phyloP scores from a whole-genome alignment of 2,888 invertebrate genomes.

The Cosmia pyralina region DNA sequence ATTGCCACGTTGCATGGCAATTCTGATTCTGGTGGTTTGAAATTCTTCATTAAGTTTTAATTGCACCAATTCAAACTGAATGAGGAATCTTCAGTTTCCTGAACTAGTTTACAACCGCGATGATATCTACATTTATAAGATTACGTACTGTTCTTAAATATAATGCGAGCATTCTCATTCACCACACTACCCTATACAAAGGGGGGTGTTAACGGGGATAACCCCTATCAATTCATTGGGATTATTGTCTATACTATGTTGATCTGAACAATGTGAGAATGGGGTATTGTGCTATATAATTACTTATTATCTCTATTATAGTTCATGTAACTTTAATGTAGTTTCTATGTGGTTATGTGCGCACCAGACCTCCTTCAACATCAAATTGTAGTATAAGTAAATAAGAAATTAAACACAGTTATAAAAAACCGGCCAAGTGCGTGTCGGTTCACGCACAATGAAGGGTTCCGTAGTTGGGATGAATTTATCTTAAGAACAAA shows the following conservation, averaged over 20 bases:
- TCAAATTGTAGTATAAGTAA: neutral
- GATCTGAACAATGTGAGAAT: constrained; percentile 27
- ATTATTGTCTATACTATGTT: constrained; percentile 40
- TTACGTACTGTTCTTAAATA: constrained; percentile 24
- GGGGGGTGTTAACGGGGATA: constrained; percentile 56
- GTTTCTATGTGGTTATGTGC: neutral
- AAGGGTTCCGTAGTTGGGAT: too few relatives aligned
- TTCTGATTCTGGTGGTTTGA: too few relatives aligned
- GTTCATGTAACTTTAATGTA: constrained; percentile 17
- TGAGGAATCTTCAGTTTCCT: neutral
- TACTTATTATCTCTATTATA: neutral
- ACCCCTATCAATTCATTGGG: constrained; percentile 58
- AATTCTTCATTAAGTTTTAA: neutral
- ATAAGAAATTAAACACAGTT: too few relatives aligned
- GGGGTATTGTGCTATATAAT: constrained; percentile 14
- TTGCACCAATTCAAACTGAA: constrained; percentile 11
- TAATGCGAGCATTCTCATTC: constrained; percentile 46
- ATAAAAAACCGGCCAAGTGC: too few relatives aligned
- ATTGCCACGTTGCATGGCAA: too few relatives aligned
- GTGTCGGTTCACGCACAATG: too few relatives aligned
- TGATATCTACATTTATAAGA: constrained; percentile 23
- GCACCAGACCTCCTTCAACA: neutral
- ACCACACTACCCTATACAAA: constrained; percentile 34
- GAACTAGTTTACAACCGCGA: constrained; percentile 18
- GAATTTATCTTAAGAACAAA: too few relatives aligned